Evolutionary conservation across 2,888 invertebrate species (phyloP).

Genomic region (Theristus sp.): DNA sequence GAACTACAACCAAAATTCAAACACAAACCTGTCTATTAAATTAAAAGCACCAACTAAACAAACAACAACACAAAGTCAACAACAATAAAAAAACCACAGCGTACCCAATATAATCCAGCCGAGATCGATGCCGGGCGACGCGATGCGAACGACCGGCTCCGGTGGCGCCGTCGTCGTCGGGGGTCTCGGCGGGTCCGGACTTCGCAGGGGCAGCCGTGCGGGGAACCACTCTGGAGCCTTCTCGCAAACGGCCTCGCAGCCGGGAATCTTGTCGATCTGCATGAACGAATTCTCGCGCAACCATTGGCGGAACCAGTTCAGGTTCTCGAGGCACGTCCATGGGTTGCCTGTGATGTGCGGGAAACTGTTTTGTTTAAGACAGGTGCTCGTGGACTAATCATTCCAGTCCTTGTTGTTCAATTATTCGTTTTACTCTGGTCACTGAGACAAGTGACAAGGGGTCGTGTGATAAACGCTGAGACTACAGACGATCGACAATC

Average conservation of each 20-base stretch:
- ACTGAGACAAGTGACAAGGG: too few species aligned
- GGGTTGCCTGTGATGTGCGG: conserved; percentile 19
- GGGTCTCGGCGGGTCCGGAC: not conserved
- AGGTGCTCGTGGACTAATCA: not conserved
- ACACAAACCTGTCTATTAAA: too few species aligned
- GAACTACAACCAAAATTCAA: too few species aligned
- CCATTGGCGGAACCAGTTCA: conserved; percentile 26
- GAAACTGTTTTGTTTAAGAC: too few species aligned
- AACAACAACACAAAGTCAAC: too few species aligned
- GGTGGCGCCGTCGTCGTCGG: not conserved
- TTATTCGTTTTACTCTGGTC: too few species aligned
- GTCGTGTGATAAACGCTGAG: too few species aligned
- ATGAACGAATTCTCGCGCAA: conserved; percentile 25
- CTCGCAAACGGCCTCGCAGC: conserved; percentile 4
- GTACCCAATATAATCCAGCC: conserved; percentile 28
- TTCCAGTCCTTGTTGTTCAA: too few species aligned
- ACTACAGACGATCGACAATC: too few species aligned
- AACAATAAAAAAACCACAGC: too few species aligned
- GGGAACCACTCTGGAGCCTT: conserved; percentile 3
- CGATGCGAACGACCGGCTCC: not conserved
- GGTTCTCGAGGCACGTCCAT: conserved; percentile 24
- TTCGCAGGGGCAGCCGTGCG: not conserved
- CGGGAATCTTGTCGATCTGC: conserved; percentile 11
- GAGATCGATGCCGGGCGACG: conserved; percentile 8
- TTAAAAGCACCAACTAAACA: too few species aligned